Evolutionary conservation across 2,888 invertebrate genomes (phyloP).

Genomic region (Lissocephala sabroskyi): DNA sequence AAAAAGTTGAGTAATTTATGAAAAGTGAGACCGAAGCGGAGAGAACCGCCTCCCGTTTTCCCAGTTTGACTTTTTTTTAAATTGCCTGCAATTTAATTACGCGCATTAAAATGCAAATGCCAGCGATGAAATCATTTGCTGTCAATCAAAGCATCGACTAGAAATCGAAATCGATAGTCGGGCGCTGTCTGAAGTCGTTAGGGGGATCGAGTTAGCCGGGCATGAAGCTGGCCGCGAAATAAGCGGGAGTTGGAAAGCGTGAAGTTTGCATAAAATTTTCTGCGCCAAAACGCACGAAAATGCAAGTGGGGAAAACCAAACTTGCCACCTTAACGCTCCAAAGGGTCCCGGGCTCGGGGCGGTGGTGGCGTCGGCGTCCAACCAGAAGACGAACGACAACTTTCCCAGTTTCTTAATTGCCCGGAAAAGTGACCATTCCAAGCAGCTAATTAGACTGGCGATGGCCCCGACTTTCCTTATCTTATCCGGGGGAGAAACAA

Average conservation of each 20-base stretch:
- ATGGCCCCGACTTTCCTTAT: constrained; percentile 15
- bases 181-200: no score
- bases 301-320: constrained; percentile 39
- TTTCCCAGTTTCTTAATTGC: no score
- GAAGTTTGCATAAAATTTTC: constrained; percentile 43
- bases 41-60: background rate
- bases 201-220: background rate
- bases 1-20: constrained; percentile 66
- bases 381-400: no score
- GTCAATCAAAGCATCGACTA: background rate
- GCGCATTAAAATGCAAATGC: constrained; percentile 57
- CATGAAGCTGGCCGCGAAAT: background rate
- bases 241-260: constrained; percentile 47
- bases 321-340: background rate
- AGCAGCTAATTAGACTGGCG: background rate
- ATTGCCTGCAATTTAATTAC: constrained; percentile 47
- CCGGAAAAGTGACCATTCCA: no score
- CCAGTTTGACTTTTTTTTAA: constrained; percentile 53
- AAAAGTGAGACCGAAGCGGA: constrained; percentile 32
- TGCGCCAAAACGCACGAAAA: constrained; percentile 43
- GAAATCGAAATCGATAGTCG: no score
- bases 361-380: no score
- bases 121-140: background rate
- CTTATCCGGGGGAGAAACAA: constrained; percentile 27
- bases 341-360: no score